Evolutionary conservation across 2,888 invertebrate genomes (phyloP), one percentile per base, ranked within the genome.

Genomic region (Netelia fuscicornis): DNA sequence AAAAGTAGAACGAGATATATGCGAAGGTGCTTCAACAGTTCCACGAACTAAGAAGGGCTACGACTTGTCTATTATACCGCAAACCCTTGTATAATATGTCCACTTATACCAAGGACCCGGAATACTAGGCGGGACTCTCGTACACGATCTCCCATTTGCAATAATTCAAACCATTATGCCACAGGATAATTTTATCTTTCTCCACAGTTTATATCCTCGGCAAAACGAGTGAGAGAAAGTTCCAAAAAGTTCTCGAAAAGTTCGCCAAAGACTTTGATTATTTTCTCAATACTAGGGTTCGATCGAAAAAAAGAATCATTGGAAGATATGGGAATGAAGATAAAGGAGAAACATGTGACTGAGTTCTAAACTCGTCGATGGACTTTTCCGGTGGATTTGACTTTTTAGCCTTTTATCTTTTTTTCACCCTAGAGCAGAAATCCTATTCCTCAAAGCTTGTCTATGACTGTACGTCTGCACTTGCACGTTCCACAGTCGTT

Each of bases 71-170:
- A 17, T n/a, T n/a, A 20, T 30, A 2, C 54, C 2, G 17, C 13
- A 48, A 13, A 48, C 10, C 42, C 42, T 10, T 37, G 60, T 54
- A 58, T 17, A 30, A 17, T 56, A 56, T 67, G 11, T 58, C 6
- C 58, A 60, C 25, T 11, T 11, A 42, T n/a, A 56, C 17, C 56
- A 11, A 42, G 17, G 17, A 13, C 42, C 37, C 23, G 44, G 60
- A 77, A 68, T 68, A 77, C 68, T 67, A 23, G 68, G 37, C 2
- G 58, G 54, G 48, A 67, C 58, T 78, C 58, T 82, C 54, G 52
- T 65, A 81, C 68, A 13, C 62, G 81, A 81, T 84, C 58, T 52
- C 80, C 77, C 84, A 84, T 84, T 84, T 84, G 72, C 81, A 84
- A 84, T 84, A 77, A 84, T 84, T 84, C 77, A 81, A 77, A 76